Evolutionary conservation across 2,888 invertebrate genomes (phyloP).

Genomic region (Prosapia bicincta): DNA sequence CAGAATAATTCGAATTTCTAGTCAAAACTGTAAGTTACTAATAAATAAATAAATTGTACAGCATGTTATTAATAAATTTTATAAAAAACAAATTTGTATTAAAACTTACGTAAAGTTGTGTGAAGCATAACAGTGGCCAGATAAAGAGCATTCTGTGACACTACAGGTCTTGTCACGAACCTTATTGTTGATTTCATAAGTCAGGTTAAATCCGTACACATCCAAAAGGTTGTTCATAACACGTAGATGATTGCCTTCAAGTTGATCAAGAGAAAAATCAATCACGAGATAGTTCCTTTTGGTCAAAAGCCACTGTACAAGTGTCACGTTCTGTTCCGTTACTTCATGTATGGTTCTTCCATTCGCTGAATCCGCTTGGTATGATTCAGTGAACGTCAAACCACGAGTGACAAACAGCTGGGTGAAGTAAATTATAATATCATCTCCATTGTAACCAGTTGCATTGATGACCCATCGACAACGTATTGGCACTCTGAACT

Average conservation of each 20-base stretch:
- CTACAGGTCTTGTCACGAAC: slow-evolving; percentile 55
- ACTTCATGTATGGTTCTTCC: slow-evolving; percentile 45
- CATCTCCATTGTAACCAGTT: slow-evolving; percentile 40
- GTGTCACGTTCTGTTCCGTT: slow-evolving; percentile 69
- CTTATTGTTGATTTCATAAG: slow-evolving; percentile 59
- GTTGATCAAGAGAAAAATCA: slow-evolving; percentile 65
- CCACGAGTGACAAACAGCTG: slow-evolving; percentile 83
- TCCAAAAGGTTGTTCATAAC: slow-evolving; percentile 76
- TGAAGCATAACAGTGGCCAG: slow-evolving; percentile 78
- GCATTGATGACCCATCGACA: slow-evolving; percentile 86
- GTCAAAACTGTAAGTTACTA: too few species aligned
- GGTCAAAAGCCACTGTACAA: slow-evolving; percentile 54
- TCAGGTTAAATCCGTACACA: slow-evolving; percentile 91
- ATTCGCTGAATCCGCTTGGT: slow-evolving; percentile 58
- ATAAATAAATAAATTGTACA: too few species aligned
- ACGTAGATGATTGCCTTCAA: slow-evolving; percentile 79
- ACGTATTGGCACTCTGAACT: slow-evolving; percentile 76
- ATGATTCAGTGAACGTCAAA: slow-evolving; percentile 68
- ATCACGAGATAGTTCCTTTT: slow-evolving; percentile 75
- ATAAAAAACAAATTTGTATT: too few species aligned
- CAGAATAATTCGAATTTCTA: too few species aligned
- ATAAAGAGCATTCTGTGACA: slow-evolving; percentile 74
- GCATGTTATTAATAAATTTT: too few species aligned
- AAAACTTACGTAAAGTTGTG: slow-evolving; percentile 71
- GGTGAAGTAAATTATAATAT: slow-evolving; percentile 79